Percentiles rank a stretch among this genome's conserved stretches.
phyloP scores from a whole-genome alignment of 2,113 vertebrate species.

The Otis tarda region DNA sequence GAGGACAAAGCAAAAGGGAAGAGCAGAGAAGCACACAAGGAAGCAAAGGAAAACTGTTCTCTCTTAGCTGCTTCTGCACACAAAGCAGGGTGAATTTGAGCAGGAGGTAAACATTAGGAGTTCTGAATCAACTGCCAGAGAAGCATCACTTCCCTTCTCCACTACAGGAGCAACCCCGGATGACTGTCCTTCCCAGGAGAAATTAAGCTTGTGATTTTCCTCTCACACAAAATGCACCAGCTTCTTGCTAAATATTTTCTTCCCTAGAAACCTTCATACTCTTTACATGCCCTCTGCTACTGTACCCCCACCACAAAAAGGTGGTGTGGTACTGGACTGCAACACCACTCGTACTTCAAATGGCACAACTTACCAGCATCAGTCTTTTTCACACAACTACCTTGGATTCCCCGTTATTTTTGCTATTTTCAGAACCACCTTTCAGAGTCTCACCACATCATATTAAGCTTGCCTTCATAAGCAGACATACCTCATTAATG shows the following conservation, averaged over 20 bases:
- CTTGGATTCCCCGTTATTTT: neutral
- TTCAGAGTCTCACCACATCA: neutral
- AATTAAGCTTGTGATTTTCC: neutral
- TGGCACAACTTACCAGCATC: neutral
- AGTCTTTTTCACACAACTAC: neutral
- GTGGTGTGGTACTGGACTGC: neutral
- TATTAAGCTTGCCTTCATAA: neutral
- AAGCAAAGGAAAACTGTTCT: neutral
- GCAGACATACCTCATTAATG: neutral
- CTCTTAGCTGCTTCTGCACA: neutral
- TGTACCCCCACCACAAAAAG: neutral
- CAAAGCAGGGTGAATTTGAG: neutral
- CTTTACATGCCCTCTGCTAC: neutral
- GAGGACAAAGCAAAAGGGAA: neutral
- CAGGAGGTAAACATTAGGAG: neutral
- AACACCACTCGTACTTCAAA: neutral
- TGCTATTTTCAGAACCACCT: neutral
- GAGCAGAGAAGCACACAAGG: neutral
- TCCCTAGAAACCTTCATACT: neutral
- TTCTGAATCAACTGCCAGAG: neutral
- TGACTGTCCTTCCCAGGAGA: neutral
- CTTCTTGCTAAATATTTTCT: neutral
- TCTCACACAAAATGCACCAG: neutral
- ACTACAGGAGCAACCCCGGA: neutral
- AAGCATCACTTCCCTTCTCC: neutral